Percentiles rank a stretch among this genome's conserved stretches.
phyloP scores from a whole-genome alignment of 2,888 invertebrate species.

The Drosophila aldrichi region DNA sequence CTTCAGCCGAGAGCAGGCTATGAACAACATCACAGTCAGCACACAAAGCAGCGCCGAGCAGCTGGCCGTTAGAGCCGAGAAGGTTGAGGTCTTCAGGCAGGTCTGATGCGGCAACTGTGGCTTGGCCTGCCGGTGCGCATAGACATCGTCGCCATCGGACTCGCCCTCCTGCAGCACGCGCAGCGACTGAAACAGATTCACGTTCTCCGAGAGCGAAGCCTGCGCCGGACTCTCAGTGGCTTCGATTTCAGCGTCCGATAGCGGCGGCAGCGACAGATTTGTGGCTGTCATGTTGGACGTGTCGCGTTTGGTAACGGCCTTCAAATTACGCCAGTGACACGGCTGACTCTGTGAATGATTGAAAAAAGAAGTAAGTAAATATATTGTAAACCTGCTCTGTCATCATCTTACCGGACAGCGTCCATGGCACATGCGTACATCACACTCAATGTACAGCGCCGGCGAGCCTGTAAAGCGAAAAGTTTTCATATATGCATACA shows the following conservation, averaged over 20 bases:
- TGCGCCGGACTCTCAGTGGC: slow-evolving; percentile 83
- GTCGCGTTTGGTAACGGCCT: slow-evolving; percentile 91
- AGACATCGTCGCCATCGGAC: slow-evolving; percentile 86
- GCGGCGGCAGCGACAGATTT: slow-evolving; percentile 66
- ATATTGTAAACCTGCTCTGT: neutral
- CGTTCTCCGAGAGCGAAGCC: slow-evolving; percentile 91
- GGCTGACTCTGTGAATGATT: slow-evolving; percentile 90
- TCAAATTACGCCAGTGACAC: slow-evolving; percentile 96
- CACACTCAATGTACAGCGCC: slow-evolving; percentile 96
- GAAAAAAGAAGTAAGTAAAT: no score
- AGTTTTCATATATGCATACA: slow-evolving; percentile 97
- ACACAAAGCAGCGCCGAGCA: slow-evolving; percentile 90
- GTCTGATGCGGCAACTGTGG: slow-evolving; percentile 85
- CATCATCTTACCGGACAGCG: slow-evolving; percentile 92
- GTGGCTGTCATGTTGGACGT: slow-evolving; percentile 85
- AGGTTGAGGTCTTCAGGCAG: slow-evolving; percentile 88
- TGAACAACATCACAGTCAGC: slow-evolving; percentile 90
- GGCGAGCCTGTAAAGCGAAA: slow-evolving; percentile 95
- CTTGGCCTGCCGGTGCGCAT: slow-evolving; percentile 61
- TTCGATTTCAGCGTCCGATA: slow-evolving; percentile 35
- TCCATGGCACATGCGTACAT: slow-evolving; percentile 97
- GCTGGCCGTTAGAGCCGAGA: slow-evolving; percentile 89
- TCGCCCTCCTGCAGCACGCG: slow-evolving; percentile 94
- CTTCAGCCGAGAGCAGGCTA: slow-evolving; percentile 91
- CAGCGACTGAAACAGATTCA: slow-evolving; percentile 95